Evolutionary conservation across 2,113 vertebrate genomes (phyloP).

Genomic region (Empidonax traillii): DNA sequence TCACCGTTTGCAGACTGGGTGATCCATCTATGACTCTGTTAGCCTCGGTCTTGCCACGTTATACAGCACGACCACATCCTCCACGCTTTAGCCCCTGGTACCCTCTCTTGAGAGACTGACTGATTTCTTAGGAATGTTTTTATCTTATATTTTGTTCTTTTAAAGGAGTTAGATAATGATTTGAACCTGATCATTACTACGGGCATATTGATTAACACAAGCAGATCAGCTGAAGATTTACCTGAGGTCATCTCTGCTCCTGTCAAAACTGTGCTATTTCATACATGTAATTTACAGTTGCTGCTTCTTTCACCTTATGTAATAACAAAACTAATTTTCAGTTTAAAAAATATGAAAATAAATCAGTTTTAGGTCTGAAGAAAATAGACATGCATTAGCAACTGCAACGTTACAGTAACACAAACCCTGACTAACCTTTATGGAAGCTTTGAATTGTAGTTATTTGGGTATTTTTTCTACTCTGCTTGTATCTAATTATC

Average conservation of each 20-base stretch:
- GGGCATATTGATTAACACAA: not conserved
- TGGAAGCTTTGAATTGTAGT: not conserved
- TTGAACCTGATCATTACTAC: not conserved
- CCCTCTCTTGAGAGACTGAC: not conserved
- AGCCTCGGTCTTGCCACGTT: not conserved
- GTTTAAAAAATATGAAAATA: not conserved
- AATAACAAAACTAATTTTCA: not conserved
- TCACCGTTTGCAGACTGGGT: not conserved
- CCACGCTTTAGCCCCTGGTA: rapidly evolving
- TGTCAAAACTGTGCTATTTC: not conserved
- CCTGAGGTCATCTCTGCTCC: not conserved
- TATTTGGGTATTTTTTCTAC: not conserved
- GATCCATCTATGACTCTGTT: slow-evolving; percentile 51
- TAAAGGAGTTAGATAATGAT: not conserved
- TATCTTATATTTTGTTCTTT: not conserved
- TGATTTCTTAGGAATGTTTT: not conserved
- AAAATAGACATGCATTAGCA: rapidly evolving
- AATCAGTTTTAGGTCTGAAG: not conserved
- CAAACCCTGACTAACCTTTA: not conserved
- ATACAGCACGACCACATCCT: not conserved
- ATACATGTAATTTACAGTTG: not conserved
- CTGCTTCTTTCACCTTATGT: not conserved
- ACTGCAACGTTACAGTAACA: not conserved
- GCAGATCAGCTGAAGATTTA: not conserved
- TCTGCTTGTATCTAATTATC: not conserved